A percentile compares a stretch with the other conserved stretches of the same genome.
These are phyloP conservation scores for Gymnopithys bicolor DNA, from an alignment of 2,797 vertebrate species.

Conservation along the genomic window DNA sequence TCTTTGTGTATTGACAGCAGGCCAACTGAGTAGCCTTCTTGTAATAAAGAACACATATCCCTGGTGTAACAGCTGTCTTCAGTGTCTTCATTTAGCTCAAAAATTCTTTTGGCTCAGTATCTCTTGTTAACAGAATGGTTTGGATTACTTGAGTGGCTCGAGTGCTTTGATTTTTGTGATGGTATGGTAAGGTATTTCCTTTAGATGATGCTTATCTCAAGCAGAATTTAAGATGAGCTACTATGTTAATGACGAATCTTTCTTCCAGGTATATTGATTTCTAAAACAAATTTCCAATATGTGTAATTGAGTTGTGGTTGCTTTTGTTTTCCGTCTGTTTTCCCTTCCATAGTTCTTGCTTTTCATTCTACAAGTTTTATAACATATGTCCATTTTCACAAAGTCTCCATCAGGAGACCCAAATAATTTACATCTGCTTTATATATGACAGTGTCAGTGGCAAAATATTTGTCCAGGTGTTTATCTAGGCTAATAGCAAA, in stretches of 20 bases:
- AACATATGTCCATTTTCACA: background rate
- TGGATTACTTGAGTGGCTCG: background rate
- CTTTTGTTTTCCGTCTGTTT: background rate
- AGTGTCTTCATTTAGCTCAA: background rate
- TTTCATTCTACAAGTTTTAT: background rate
- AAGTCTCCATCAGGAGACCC: background rate
- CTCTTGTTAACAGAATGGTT: conserved; percentile 19
- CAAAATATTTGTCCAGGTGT: background rate
- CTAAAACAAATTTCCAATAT: background rate
- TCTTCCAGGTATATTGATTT: background rate
- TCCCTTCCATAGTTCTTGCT: background rate
- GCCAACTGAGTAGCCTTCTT: background rate
- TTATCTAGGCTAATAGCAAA: background rate
- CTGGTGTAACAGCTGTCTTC: background rate
- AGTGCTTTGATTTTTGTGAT: background rate
- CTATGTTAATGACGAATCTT: background rate
- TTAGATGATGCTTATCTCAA: background rate
- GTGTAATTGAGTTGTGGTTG: background rate
- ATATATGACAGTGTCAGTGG: background rate
- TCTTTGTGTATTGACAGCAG: background rate
- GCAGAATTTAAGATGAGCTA: background rate
- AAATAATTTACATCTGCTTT: background rate
- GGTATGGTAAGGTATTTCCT: background rate
- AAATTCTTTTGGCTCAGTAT: conserved; percentile 13
- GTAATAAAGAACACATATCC: background rate